A percentile compares a stretch with the other conserved stretches of the same genome.
phyloP scores from a whole-genome alignment of 2,113 vertebrate genomes.

The Protomyctophum bolini region DNA sequence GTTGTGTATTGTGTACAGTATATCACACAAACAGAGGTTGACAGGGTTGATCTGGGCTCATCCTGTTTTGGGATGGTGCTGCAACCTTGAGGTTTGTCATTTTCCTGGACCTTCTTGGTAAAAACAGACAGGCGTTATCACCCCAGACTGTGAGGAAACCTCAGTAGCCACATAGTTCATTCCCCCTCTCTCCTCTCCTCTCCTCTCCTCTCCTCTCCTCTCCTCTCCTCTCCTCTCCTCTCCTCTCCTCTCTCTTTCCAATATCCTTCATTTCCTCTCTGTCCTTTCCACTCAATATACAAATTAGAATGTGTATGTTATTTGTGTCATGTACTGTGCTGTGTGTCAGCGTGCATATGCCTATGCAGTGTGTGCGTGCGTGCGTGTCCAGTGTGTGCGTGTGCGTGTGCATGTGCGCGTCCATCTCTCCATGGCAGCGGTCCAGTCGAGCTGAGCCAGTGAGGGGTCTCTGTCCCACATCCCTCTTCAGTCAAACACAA shows the following conservation, averaged over 20 bases:
- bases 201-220: not conserved
- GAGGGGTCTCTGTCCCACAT: conserved; percentile 83
- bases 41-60: conserved; percentile 61
- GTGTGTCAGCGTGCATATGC: conserved; percentile 1
- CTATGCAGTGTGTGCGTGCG: conserved; percentile 17
- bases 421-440: conserved; percentile 72
- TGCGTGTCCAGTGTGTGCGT: not conserved
- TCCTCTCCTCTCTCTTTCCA: conserved; percentile 1
- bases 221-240: not conserved
- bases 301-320: conserved; percentile 1
- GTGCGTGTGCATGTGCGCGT: not conserved
- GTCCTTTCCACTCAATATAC: conserved; percentile 32
- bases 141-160: conserved; percentile 55
- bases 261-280: conserved; percentile 35
- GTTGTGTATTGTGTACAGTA: conserved; percentile 39
- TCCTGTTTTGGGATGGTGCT: conserved; percentile 78
- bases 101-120: conserved; percentile 67
- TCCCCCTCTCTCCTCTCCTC: not conserved
- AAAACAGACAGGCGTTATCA: conserved; percentile 73
- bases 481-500: conserved; percentile 86
- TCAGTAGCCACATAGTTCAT: conserved; percentile 55
- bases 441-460: conserved; percentile 77
- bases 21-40: conserved; percentile 66
- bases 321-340: not conserved
- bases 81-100: conserved; percentile 75